Evolutionary conservation across 2,797 vertebrate genomes (phyloP).

Genomic region (Scarus forsteni): DNA sequence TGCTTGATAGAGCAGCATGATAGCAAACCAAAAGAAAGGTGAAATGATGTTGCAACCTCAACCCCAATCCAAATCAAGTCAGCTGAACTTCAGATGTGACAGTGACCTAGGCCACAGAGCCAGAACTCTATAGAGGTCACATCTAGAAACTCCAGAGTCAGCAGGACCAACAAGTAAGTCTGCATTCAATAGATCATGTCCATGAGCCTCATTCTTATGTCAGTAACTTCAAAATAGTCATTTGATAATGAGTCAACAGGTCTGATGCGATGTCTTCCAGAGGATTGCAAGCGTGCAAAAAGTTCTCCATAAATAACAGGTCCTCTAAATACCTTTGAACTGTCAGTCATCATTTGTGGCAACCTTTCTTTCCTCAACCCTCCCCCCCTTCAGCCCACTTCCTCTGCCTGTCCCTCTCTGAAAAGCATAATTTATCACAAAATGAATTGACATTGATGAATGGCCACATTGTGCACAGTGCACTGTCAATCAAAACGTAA

Average conservation of each 20-base stretch:
- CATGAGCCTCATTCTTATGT: not conserved
- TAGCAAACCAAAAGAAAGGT: too few relatives aligned
- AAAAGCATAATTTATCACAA: slow-evolving; percentile 69
- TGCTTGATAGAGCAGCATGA: too few relatives aligned
- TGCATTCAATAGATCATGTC: too few relatives aligned
- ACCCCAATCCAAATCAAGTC: too few relatives aligned
- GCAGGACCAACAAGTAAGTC: too few relatives aligned
- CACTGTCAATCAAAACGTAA: slow-evolving; percentile 72
- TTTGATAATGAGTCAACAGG: slow-evolving; percentile 18
- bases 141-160: too few relatives aligned
- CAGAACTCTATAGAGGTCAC: too few relatives aligned
- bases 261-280: slow-evolving; percentile 11
- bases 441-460: slow-evolving; percentile 73
- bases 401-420: slow-evolving; percentile 41
- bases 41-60: too few relatives aligned
- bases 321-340: slow-evolving; percentile 65
- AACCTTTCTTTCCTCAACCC: slow-evolving; percentile 41
- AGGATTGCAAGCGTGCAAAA: slow-evolving; percentile 30
- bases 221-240: slow-evolving; percentile 1
- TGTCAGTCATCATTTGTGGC: slow-evolving; percentile 55
- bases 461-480: slow-evolving; percentile 46
- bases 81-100: too few relatives aligned
- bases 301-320: slow-evolving; percentile 41
- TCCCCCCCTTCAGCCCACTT: slow-evolving; percentile 22
- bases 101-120: too few relatives aligned